These are phyloP conservation scores for Tortrix viridana DNA, from an alignment of 2,888 invertebrate genomes.

Conservation along the genomic window DNA sequence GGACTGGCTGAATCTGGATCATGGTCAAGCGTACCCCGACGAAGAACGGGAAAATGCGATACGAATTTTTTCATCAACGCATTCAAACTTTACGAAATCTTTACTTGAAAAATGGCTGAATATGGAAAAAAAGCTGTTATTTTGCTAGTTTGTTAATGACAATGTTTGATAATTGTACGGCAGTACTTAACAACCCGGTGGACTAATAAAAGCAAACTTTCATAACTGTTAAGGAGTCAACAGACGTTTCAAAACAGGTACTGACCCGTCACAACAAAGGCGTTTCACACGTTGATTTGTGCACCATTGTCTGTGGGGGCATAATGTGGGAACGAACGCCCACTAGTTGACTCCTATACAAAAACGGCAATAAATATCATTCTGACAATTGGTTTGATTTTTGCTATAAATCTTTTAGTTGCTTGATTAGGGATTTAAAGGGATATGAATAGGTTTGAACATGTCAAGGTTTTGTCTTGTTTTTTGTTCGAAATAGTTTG, in stretches of 20 bases:
- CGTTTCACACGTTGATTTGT: constrained; percentile 34
- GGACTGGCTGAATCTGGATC: no score
- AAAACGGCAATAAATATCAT: constrained; percentile 25
- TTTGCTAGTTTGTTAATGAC: no score
- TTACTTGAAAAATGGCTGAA: no score
- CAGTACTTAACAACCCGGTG: neutral
- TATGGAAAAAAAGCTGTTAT: no score
- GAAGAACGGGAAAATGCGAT: no score
- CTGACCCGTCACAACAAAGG: constrained; percentile 27
- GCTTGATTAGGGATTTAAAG: constrained; percentile 17
- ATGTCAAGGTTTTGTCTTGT: neutral
- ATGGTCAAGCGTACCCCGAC: no score
- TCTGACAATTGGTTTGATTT: constrained; percentile 34
- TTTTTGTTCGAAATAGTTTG: neutral
- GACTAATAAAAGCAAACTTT: neutral
- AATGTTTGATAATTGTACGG: no score
- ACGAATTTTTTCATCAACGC: no score
- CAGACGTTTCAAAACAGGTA: constrained; percentile 2
- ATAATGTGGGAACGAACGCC: constrained; percentile 36
- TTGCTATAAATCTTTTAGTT: constrained; percentile 26
- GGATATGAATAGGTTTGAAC: neutral
- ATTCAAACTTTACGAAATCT: no score
- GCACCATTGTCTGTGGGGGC: constrained; percentile 30
- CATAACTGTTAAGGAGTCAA: neutral
- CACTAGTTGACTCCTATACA: constrained; percentile 19